Conservation (phyloP, 64 coral and sea anemone species). For the Cladopsammia gracilis region DNA sequence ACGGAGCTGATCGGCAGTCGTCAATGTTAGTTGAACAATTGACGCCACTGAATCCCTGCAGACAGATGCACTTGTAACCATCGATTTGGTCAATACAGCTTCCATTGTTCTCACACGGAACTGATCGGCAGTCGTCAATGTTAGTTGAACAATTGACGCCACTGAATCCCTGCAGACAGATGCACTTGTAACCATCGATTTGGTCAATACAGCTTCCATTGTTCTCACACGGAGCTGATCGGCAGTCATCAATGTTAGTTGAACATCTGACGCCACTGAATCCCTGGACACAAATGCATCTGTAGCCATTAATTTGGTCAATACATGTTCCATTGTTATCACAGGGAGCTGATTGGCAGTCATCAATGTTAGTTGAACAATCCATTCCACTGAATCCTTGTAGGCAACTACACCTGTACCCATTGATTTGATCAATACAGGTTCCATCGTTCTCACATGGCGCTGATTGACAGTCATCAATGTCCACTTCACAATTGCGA, state of each 20-base stretch:
- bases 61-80: too few species aligned
- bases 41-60: too few species aligned
- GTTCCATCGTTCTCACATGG: conserved; percentile 92
- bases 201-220: conserved; percentile 85
- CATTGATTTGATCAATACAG: conserved; percentile 79
- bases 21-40: conserved; percentile 66
- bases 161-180: conserved; percentile 80
- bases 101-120: too few species aligned
- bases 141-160: conserved; percentile 76
- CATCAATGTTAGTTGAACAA: conserved; percentile 80
- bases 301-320: too few species aligned
- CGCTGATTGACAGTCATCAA: conserved; percentile 76
- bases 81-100: too few species aligned
- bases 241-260: conserved; percentile 85
- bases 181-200: conserved; percentile 81
- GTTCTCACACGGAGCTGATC: conserved; percentile 78
- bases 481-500: conserved; percentile 83
- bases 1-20: conserved; percentile 78
- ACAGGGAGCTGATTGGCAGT: too few species aligned
- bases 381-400: conserved; percentile 75
- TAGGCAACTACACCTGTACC: conserved; percentile 81
- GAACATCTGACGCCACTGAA: too few species aligned
- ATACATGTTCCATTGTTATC: too few species aligned
- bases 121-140: too few species aligned
- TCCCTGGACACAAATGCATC: too few species aligned